phyloP scores from a whole-genome alignment of 2,888 invertebrate species.

The Deroplatys truncata region DNA sequence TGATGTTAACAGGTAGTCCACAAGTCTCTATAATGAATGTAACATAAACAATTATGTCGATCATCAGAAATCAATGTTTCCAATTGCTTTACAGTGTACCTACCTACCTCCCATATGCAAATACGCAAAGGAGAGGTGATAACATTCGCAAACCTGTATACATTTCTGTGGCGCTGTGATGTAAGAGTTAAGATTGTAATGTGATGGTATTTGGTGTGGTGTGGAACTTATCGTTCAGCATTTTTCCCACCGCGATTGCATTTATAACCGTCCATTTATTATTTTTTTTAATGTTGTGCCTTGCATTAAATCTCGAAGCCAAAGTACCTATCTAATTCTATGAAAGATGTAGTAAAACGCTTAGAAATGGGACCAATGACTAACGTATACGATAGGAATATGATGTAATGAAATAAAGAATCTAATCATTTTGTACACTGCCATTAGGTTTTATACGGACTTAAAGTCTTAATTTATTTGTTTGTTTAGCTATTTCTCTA shows the following conservation, averaged over 20 bases:
- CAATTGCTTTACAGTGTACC: too few relatives aligned
- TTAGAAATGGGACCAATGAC: conserved; percentile 22
- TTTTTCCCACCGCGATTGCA: background rate
- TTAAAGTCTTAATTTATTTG: background rate
- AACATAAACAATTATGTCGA: too few relatives aligned
- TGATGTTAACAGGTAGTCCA: too few relatives aligned
- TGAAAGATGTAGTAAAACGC: background rate
- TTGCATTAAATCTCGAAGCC: background rate
- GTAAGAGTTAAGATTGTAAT: background rate
- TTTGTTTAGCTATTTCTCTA: background rate
- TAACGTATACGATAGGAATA: conserved; percentile 10
- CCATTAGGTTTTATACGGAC: background rate
- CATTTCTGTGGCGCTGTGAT: background rate
- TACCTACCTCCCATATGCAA: too few relatives aligned
- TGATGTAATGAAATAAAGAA: background rate
- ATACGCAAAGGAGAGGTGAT: too few relatives aligned
- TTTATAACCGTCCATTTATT: background rate
- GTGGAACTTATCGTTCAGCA: too few relatives aligned
- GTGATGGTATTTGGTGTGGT: too few relatives aligned
- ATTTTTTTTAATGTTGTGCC: background rate
- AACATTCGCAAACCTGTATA: too few relatives aligned
- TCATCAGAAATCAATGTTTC: too few relatives aligned
- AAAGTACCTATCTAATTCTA: background rate
- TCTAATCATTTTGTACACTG: conserved; percentile 1
- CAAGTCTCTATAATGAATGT: too few relatives aligned